Percentiles rank a stretch among this genome's conserved stretches.
Evolutionary conservation across 1,140 invertebrate genomes (phyloP).

Genomic region (Calliopsis andreniformis): DNA sequence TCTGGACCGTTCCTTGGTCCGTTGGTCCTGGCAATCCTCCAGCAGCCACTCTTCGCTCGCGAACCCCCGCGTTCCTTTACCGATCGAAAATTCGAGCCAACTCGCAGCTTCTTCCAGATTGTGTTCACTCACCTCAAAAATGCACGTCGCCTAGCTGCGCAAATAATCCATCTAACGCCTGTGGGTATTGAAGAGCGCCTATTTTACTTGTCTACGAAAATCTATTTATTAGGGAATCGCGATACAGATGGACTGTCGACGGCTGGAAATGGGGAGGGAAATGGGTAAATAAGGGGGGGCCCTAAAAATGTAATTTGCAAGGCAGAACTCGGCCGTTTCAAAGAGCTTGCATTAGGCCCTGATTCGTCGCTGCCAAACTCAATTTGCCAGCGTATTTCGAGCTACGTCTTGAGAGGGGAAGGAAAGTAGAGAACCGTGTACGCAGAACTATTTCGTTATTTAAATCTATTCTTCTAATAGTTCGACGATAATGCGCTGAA

Average conservation of each 20-base stretch:
- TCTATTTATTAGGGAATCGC: too few relatives aligned
- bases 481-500: slow-evolving; percentile 63
- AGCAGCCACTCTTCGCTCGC: slow-evolving; percentile 48
- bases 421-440: slow-evolving; percentile 61
- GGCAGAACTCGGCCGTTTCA: slow-evolving; percentile 12
- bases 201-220: too few relatives aligned
- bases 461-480: slow-evolving; percentile 64
- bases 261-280: neutral
- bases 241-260: too few relatives aligned
- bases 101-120: slow-evolving; percentile 49
- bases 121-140: slow-evolving; percentile 45
- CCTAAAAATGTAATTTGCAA: slow-evolving; percentile 46
- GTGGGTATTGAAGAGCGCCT: slow-evolving; percentile 8
- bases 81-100: slow-evolving; percentile 63
- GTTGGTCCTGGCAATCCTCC: slow-evolving; percentile 62
- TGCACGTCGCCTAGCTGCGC: neutral
- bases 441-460: slow-evolving; percentile 67
- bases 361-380: slow-evolving; percentile 32
- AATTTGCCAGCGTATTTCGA: slow-evolving; percentile 40
- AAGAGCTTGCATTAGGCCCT: slow-evolving; percentile 19
- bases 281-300: slow-evolving; percentile 18
- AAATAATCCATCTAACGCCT: slow-evolving; percentile 52
- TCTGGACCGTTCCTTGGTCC: slow-evolving; percentile 57
- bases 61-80: slow-evolving; percentile 4
- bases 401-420: neutral